Conservation (phyloP, 2,113 vertebrate species). For the Synodontis membranacea region DNA sequence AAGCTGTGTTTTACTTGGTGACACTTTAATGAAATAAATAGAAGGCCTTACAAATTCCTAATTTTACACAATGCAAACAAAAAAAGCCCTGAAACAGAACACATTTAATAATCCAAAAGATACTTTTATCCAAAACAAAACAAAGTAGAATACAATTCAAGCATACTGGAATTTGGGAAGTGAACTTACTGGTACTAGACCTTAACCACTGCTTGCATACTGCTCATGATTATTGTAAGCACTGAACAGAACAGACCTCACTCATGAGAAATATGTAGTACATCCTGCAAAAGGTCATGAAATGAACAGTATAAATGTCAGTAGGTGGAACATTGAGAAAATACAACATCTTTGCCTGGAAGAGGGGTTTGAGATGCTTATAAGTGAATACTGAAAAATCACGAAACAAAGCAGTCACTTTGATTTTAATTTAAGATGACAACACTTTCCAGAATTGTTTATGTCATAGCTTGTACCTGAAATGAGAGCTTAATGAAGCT, state of each 20-base stretch:
- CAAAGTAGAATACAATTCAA: not conserved
- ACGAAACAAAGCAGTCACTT: not conserved
- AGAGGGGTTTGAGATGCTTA: not conserved
- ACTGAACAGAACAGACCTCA: not conserved
- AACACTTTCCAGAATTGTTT: not conserved
- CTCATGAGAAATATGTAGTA: not conserved
- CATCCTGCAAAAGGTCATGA: conserved; percentile 1
- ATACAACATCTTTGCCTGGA: not conserved
- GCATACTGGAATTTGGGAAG: not conserved
- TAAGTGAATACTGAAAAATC: not conserved
- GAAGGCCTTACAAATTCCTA: not conserved
- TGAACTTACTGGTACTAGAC: not conserved
- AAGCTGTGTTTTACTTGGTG: not conserved
- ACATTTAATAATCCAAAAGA: not conserved
- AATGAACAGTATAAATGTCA: conserved; percentile 14
- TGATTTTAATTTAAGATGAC: conserved; percentile 10
- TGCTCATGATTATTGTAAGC: not conserved
- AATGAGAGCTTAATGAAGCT: conserved; percentile 41
- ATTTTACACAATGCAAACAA: not conserved
- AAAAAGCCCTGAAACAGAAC: not conserved
- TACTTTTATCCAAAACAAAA: not conserved
- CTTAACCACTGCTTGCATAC: not conserved
- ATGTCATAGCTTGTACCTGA: conserved; percentile 32
- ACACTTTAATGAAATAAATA: not conserved
- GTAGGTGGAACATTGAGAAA: not conserved